A percentile compares a stretch with the other conserved stretches of the same genome.
Conservation (phyloP, 2,888 invertebrate genomes). For the Junonia oenone region DNA sequence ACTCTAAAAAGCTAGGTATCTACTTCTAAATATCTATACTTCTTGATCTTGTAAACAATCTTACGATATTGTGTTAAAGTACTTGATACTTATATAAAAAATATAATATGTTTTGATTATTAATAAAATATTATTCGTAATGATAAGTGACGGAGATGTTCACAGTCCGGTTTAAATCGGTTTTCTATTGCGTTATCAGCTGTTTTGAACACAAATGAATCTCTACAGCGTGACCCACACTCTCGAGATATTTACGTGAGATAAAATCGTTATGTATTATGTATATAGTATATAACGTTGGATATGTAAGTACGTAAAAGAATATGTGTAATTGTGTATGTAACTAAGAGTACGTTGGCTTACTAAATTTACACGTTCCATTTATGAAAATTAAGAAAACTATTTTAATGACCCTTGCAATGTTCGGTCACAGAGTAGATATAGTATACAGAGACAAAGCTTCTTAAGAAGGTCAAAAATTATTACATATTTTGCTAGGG, state of each 20-base stretch:
- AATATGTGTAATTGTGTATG: not conserved
- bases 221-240: slow-evolving; percentile 14
- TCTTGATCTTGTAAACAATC: not conserved
- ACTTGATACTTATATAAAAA: not conserved
- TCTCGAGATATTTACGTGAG: not conserved
- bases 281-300: not conserved
- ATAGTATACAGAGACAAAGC: too few species aligned
- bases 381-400: too few species aligned
- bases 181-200: slow-evolving; percentile 10
- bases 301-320: not conserved
- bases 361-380: too few species aligned
- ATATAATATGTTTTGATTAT: not conserved
- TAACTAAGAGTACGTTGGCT: too few species aligned
- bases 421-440: too few species aligned
- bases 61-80: too few species aligned
- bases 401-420: too few species aligned
- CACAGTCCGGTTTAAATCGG: slow-evolving; percentile 10
- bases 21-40: too few species aligned
- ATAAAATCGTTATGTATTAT: slow-evolving; percentile 1
- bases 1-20: too few species aligned
- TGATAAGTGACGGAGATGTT: not conserved
- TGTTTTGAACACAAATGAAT: slow-evolving; percentile 5
- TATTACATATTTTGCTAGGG: too few species aligned
- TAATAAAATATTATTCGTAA: not conserved
- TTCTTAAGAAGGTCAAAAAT: too few species aligned